Evolutionary conservation across 2,797 vertebrate genomes (phyloP), one percentile per base, ranked within the genome.

Genomic region (Notoglanidium macrostoma): DNA sequence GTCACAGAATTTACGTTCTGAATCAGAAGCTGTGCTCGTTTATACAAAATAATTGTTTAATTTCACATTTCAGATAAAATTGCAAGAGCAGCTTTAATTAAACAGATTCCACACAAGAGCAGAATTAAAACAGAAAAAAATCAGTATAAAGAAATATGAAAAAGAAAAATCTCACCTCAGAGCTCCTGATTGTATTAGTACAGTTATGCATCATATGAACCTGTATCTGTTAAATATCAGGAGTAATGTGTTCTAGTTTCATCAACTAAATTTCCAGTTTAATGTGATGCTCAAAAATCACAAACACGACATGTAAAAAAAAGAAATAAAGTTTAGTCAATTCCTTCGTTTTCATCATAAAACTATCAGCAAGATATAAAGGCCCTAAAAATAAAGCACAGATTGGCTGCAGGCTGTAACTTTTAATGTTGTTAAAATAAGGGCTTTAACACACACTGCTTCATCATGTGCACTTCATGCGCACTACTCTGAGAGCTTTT

Each of bases 381-480:
- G 1, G 6, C 46, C 7, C 26, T 51, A 76, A 76, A 74, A 76
- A 51, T 76, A 29, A 76, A 29, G 2, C 11, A 14, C 26, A 1
- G 44, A 6, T n/a, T 29, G 12, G 6, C 73, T 76, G 49, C 49
- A 19, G 49, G 74, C 49, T 29, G 49, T 5, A 29, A 54, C 59
- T 83, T 65, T 89, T 67, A 87, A 35, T 49, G 35, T 17, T 32
- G 51, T 44, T 68, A 61, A 70, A 86, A 73, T 84, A 63, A 83
- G 40, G 61, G 17, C 44, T 54, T 70, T 40, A 0, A 14, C 32
- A 61, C 87, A 76, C 51, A 88, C 72, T 77, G 15, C 85, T 78
- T 46, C 78, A 78, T 87, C 91, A 89, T 90, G 77, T 92, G 89
- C 57, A 32, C 80, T 65, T n/a, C n/a, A 35, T 65, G 81, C 70